Evolutionary conservation across 2,113 vertebrate genomes (phyloP).

Genomic region (Centropus bengalensis): DNA sequence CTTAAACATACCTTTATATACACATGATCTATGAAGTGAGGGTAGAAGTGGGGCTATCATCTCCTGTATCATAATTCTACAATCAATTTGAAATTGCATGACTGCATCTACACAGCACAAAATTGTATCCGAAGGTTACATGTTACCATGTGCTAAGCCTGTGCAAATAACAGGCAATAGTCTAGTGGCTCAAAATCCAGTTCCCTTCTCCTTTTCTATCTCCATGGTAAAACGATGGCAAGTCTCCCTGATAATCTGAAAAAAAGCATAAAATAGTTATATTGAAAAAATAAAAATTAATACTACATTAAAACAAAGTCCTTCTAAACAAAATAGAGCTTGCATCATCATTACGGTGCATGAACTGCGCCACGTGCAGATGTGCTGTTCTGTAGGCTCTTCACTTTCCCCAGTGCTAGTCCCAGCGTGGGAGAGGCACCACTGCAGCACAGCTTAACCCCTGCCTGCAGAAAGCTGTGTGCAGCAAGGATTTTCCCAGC

Average conservation of each 20-base stretch:
- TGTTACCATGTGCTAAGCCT: background rate
- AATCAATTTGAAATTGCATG: background rate
- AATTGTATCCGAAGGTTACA: background rate
- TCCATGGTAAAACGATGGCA: background rate
- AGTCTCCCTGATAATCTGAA: background rate
- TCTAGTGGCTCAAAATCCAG: background rate
- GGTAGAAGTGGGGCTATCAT: background rate
- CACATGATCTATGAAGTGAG: background rate
- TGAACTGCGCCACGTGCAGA: accelerated
- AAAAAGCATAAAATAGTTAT: background rate
- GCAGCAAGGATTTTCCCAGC: background rate
- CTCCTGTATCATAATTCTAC: background rate
- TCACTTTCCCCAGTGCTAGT: background rate
- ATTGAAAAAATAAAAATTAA: background rate
- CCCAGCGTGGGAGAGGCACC: background rate
- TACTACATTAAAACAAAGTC: background rate
- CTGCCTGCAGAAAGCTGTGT: background rate
- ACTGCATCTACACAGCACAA: background rate
- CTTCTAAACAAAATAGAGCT: background rate
- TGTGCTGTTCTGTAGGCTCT: background rate
- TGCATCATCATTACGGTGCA: background rate
- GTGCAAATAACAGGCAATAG: background rate
- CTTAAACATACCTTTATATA: background rate
- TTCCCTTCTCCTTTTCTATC: background rate
- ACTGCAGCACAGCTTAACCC: background rate